A percentile compares a stretch with the other conserved stretches of the same genome.
Conservation (phyloP, 1,140 invertebrate species). For the Tyrophagus putrescentiae region DNA sequence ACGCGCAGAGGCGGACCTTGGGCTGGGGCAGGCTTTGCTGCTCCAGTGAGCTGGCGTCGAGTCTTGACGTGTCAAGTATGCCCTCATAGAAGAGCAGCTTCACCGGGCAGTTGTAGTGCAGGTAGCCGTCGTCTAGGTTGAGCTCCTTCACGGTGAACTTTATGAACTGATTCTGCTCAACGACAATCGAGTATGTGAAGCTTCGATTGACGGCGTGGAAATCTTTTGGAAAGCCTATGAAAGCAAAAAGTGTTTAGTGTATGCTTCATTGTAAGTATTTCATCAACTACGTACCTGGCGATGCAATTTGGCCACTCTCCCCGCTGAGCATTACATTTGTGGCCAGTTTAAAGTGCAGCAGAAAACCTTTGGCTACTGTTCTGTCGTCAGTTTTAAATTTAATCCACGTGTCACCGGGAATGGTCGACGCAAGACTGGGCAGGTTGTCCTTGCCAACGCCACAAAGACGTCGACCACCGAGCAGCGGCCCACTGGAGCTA, state of each 20-base stretch:
- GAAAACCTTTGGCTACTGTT: slow-evolving; percentile 53
- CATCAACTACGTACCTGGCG: slow-evolving; percentile 38
- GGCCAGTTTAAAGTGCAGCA: slow-evolving; percentile 50
- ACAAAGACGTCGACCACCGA: slow-evolving; percentile 57
- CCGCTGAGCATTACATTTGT: slow-evolving; percentile 46
- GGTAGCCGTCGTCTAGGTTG: not conserved
- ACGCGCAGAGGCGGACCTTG: not conserved
- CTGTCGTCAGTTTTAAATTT: slow-evolving; percentile 56
- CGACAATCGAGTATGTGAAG: slow-evolving; percentile 23
- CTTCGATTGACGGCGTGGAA: not conserved
- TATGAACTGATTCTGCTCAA: not conserved
- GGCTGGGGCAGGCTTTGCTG: slow-evolving; percentile 40
- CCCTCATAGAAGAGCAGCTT: too few species aligned
- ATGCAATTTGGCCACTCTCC: slow-evolving; percentile 48
- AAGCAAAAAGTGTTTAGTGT: too few species aligned
- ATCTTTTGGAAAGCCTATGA: slow-evolving; percentile 48
- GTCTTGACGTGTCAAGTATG: too few species aligned
- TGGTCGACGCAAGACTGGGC: slow-evolving; percentile 34
- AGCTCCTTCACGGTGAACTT: slow-evolving; percentile 16
- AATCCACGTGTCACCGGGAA: slow-evolving; percentile 46
- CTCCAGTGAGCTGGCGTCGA: too few species aligned
- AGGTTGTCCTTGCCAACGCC: slow-evolving; percentile 44
- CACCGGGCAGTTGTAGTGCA: not conserved
- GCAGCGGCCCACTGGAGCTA: slow-evolving; percentile 44
- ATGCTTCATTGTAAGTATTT: too few species aligned